Evolutionary conservation across 1,140 invertebrate species (phyloP).

Genomic region (Sarcophaga bullata): DNA sequence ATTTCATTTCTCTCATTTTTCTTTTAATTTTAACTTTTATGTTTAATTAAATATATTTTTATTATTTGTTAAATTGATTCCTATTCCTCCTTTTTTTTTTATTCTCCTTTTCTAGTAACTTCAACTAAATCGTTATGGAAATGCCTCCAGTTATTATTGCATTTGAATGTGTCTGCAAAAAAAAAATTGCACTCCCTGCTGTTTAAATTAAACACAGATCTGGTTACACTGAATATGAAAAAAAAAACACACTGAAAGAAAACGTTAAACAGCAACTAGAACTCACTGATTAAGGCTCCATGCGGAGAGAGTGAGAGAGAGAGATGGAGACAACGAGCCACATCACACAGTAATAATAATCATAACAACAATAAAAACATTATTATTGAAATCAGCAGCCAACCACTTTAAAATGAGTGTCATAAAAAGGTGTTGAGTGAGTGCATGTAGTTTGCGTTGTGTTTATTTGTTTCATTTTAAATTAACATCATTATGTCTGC

Average conservation of each 20-base stretch:
- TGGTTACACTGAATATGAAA: background rate
- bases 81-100: background rate
- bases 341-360: background rate
- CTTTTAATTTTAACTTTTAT: slow-evolving; percentile 8
- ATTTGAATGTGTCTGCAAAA: background rate
- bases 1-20: background rate
- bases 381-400: background rate
- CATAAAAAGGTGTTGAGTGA: background rate
- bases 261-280: background rate
- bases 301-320: background rate
- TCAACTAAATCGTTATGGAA: background rate
- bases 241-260: no score
- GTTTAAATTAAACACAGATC: slow-evolving; percentile 23
- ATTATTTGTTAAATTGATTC: slow-evolving; percentile 35
- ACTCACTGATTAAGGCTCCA: background rate
- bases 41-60: slow-evolving; percentile 38
- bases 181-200: slow-evolving; percentile 25
- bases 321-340: background rate
- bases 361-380: no score
- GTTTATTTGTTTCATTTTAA: slow-evolving; percentile 18
- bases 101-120: background rate
- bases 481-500: slow-evolving; percentile 11
- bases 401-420: slow-evolving; percentile 1
- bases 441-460: background rate
- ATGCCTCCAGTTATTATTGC: slow-evolving; percentile 8